These are phyloP conservation scores for Clarias pachynema DNA, from an alignment of 2,797 vertebrate genomes.

Conservation along the genomic window DNA sequence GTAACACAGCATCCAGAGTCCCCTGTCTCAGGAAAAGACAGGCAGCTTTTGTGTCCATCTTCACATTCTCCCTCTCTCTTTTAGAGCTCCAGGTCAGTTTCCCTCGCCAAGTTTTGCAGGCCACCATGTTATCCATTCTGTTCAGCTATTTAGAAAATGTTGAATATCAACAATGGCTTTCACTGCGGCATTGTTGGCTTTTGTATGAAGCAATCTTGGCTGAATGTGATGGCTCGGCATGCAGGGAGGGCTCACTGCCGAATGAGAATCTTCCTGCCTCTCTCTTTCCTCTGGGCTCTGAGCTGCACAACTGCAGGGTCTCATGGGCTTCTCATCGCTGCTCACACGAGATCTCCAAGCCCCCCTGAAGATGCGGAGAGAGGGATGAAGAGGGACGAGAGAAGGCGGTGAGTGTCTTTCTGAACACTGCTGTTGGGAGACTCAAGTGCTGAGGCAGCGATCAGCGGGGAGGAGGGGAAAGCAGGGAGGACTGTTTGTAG, in stretches of 20 bases:
- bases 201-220: conserved; percentile 99
- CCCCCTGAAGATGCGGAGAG: conserved; percentile 56
- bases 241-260: conserved; percentile 85
- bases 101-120: conserved; percentile 94
- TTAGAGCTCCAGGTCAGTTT: conserved; percentile 88
- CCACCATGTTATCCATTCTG: conserved; percentile 97
- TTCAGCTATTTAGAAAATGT: conserved; percentile 99
- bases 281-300: conserved; percentile 45
- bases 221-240: conserved; percentile 95
- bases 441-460: conserved; percentile 63
- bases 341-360: conserved; percentile 49
- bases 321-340: conserved; percentile 34
- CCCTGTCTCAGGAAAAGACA: conserved; percentile 6
- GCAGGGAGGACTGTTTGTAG: conserved; percentile 50
- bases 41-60: conserved; percentile 65
- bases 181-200: conserved; percentile 96
- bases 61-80: conserved; percentile 61
- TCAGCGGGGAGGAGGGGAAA: conserved; percentile 51
- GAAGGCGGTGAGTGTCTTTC: conserved; percentile 76
- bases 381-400: conserved; percentile 63
- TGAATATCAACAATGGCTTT: conserved; percentile 99
- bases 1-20: background rate
- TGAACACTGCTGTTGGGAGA: conserved; percentile 65
- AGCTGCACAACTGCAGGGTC: conserved; percentile 34
- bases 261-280: conserved; percentile 66